These are phyloP conservation scores for Chesias legatella DNA, from an alignment of 2,888 invertebrate genomes.

Conservation along the genomic window DNA sequence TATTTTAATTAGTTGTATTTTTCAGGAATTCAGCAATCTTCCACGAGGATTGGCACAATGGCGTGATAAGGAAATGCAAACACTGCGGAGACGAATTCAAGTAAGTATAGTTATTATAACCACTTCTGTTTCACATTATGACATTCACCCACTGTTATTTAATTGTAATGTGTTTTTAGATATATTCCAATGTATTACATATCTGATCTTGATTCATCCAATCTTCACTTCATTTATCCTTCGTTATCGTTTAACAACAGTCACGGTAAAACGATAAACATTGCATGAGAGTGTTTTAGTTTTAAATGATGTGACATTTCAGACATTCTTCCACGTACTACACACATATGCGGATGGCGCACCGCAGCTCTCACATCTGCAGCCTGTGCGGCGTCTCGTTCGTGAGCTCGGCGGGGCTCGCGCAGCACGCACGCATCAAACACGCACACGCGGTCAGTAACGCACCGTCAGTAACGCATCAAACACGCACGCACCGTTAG, in stretches of 20 bases:
- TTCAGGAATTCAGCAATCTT: conserved; percentile 59
- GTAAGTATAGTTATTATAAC: conserved; percentile 38
- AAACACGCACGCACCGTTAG: no score
- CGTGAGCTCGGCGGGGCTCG: conserved; percentile 52
- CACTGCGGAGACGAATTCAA: conserved; percentile 63
- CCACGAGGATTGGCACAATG: conserved; percentile 67
- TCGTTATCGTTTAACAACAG: no score
- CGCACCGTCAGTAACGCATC: no score
- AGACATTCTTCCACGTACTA: conserved; percentile 52
- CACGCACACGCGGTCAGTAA: conserved; percentile 21
- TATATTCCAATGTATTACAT: no score
- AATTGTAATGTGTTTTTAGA: no score
- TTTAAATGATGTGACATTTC: conserved; percentile 3
- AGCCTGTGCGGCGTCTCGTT: conserved; percentile 56
- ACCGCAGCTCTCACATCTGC: conserved; percentile 54
- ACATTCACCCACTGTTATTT: no score
- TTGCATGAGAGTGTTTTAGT: no score
- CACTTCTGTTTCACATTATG: no score
- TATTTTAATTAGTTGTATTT: no score
- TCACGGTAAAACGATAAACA: no score
- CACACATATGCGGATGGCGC: conserved; percentile 55
- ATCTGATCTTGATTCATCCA: no score
- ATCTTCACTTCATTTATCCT: no score
- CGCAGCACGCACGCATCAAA: conserved; percentile 43
- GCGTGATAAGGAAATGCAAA: conserved; percentile 56